Conservation (phyloP, 2,113 vertebrate genomes). For the Pantherophis guttatus region DNA sequence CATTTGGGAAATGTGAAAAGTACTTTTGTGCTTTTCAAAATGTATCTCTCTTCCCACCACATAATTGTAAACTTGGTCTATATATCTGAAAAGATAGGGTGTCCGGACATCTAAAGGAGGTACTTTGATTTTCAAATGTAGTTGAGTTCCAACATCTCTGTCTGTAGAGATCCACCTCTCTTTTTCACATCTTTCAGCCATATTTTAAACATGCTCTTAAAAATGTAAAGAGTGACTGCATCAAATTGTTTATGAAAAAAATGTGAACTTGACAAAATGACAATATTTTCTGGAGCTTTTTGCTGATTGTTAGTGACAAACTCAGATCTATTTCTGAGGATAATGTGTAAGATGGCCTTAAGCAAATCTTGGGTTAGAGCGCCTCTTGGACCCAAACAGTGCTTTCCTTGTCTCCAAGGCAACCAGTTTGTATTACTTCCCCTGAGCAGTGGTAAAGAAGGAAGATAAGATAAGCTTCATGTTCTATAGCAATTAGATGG, state of each 20-base stretch:
- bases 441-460: neutral
- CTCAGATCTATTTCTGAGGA: neutral
- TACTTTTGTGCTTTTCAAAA: neutral
- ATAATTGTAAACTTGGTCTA: neutral
- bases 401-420: constrained; percentile 20
- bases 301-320: neutral
- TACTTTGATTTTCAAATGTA: neutral
- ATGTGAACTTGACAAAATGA: neutral
- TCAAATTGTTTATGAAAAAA: neutral
- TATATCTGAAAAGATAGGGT: neutral
- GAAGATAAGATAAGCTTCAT: constrained; percentile 22
- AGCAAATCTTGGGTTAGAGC: neutral
- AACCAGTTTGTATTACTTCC: constrained; percentile 15
- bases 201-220: neutral
- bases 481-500: constrained; percentile 19
- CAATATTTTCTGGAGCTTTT: too few species aligned
- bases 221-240: neutral
- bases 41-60: neutral
- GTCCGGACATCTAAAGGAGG: neutral
- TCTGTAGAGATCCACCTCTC: neutral
- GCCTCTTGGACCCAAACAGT: neutral
- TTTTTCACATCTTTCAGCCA: neutral
- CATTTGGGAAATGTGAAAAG: neutral
- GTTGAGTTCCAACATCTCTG: neutral
- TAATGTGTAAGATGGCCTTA: neutral